Percentiles rank a stretch among this genome's conserved stretches.
Conservation (phyloP, 2,888 invertebrate genomes). For the Cheilosia vulpina region DNA sequence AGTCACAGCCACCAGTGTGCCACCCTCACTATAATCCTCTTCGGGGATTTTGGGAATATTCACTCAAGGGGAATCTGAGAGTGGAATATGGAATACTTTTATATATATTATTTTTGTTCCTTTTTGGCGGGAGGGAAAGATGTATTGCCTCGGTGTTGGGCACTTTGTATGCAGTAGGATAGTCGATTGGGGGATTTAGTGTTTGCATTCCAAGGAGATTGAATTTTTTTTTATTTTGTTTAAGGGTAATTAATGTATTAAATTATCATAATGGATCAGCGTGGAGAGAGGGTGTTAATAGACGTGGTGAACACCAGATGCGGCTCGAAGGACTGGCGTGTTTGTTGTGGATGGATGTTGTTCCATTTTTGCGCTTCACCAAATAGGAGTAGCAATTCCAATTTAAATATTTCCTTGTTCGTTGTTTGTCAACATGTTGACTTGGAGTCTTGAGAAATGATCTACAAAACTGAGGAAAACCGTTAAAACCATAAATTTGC, state of each 20-base stretch:
- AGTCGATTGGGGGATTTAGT: slow-evolving; percentile 61
- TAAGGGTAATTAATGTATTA: slow-evolving; percentile 75
- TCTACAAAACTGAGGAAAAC: too few relatives aligned
- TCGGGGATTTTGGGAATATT: slow-evolving; percentile 83
- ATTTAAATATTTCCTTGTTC: too few relatives aligned
- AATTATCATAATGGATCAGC: slow-evolving; percentile 69
- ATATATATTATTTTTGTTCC: slow-evolving; percentile 15
- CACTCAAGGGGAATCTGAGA: slow-evolving; percentile 71
- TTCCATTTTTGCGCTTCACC: too few relatives aligned
- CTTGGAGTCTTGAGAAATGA: too few relatives aligned
- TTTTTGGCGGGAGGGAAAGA: slow-evolving; percentile 35
- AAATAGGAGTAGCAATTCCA: too few relatives aligned
- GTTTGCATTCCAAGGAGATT: slow-evolving; percentile 73
- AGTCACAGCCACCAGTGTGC: slow-evolving; percentile 79
- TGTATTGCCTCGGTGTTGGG: slow-evolving; percentile 48
- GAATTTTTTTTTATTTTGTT: slow-evolving; percentile 68
- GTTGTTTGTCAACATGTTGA: too few relatives aligned
- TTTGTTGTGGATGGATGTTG: too few relatives aligned
- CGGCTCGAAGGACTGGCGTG: slow-evolving; percentile 30
- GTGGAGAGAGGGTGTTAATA: slow-evolving; percentile 30
- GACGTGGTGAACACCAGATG: slow-evolving; percentile 20
- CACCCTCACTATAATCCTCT: slow-evolving; percentile 80
- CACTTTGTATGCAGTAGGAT: slow-evolving; percentile 53
- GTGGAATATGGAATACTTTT: slow-evolving; percentile 69
- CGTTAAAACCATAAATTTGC: too few relatives aligned